Evolutionary conservation across 2,797 vertebrate species (phyloP), one percentile per base, ranked within the genome.

Genomic region (Pseudomugil gertrudae): DNA sequence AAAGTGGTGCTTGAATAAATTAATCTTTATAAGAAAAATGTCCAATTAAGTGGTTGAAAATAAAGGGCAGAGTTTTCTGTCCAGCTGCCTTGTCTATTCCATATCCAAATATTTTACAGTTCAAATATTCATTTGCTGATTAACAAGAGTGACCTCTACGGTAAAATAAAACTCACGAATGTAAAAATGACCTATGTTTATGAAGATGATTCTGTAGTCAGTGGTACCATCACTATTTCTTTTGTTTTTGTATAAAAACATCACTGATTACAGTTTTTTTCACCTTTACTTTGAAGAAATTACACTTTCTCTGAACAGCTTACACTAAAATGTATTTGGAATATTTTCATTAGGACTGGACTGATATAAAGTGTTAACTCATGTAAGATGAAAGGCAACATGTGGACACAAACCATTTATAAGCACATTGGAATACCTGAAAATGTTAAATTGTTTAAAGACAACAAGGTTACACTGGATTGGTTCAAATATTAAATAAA

Each of bases 141-240:
- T 40, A 79, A 63, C 61, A 63, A 29, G 14, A 67, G 14, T 76
- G 24, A 78, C 57, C 53, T 72, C 69, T 77, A 69, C 50, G 59
- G 56, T 81, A 64, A 69, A 85, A 72, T 66, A 75, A 84, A 76
- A 52, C 68, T 77, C 54, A 66, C 60, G 70, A 83, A 83, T 83
- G 74, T 90, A 65, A 83, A 32, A 74, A 45, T 60, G 15, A 62
- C 76, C 50, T 43, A 7, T 64, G 56, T 80, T 60, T 27, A 57
- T 48, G 43, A 63, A 67, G 13, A 72, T 54, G 11, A 13, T 65
- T 83, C 70, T 57, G 30, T 76, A 32, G 71, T 63, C n/a, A 60
- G 54, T 63, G 52, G 26, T 55, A 51, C 14, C 3, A 1, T 59
- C 35, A 47, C 32, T 3, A n/a, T 57, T 40, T 48, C 3, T 52